phyloP scores from a whole-genome alignment of 2,888 invertebrate genomes.

The Gymnosoma rotundatum region DNA sequence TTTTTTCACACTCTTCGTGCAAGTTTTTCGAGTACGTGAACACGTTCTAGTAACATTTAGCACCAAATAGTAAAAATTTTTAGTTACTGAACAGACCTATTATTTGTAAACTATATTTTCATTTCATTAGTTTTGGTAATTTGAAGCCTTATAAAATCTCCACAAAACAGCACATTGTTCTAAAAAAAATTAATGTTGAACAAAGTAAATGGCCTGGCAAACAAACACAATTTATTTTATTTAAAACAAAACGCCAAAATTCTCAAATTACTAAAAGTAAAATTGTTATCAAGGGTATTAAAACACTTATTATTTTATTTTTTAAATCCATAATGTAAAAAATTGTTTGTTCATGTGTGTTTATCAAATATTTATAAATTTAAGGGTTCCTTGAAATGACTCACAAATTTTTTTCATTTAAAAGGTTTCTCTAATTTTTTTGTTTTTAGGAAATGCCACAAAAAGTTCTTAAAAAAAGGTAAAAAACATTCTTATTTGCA shows the following conservation, averaged over 20 bases:
- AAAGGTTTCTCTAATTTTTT: background rate
- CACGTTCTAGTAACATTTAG: too few relatives aligned
- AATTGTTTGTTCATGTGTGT: background rate
- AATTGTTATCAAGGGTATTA: background rate
- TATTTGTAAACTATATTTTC: too few relatives aligned
- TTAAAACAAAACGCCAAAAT: background rate
- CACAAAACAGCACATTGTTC: slow-evolving; percentile 3
- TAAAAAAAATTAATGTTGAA: background rate
- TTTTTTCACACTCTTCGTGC: too few relatives aligned
- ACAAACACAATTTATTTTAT: background rate
- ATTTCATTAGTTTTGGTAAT: too few relatives aligned
- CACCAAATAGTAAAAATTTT: too few relatives aligned
- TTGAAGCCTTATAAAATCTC: background rate
- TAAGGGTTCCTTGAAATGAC: background rate
- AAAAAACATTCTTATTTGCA: background rate
- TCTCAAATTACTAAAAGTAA: slow-evolving; percentile 37
- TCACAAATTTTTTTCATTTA: too few relatives aligned
- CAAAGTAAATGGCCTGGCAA: background rate
- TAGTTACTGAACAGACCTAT: too few relatives aligned
- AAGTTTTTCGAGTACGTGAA: too few relatives aligned
- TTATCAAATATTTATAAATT: background rate
- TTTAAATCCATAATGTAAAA: background rate
- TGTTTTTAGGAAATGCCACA: background rate
- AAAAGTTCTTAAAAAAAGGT: background rate
- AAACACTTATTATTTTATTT: background rate